Evolutionary conservation across 1,140 invertebrate genomes (phyloP).

Genomic region (Papilio aristodemus): DNA sequence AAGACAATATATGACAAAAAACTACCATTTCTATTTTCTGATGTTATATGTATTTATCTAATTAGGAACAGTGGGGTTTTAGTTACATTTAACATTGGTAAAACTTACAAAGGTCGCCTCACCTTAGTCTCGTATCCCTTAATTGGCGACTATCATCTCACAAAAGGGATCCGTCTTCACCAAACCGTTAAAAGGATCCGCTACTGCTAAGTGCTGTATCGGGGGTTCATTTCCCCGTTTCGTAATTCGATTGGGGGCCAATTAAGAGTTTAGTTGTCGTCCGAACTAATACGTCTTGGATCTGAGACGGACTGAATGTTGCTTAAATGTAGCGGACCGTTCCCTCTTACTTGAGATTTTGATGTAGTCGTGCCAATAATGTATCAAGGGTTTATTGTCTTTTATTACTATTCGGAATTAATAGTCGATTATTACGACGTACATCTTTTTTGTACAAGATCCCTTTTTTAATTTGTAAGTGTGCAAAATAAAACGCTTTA

Average conservation of each 20-base stretch:
- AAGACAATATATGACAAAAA: no score
- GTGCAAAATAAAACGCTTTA: no score
- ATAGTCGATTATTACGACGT: background rate
- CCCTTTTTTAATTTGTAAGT: no score
- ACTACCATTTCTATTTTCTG: background rate
- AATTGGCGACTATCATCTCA: slow-evolving; percentile 72
- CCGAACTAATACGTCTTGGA: slow-evolving; percentile 64
- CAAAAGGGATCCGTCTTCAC: slow-evolving; percentile 68
- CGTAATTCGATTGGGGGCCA: slow-evolving; percentile 75
- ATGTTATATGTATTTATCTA: background rate
- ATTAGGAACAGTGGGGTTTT: background rate
- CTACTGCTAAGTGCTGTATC: slow-evolving; percentile 71
- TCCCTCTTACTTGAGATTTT: slow-evolving; percentile 46
- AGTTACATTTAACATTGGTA: slow-evolving; percentile 8
- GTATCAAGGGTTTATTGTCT: background rate
- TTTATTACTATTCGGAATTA: background rate
- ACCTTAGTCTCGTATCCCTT: slow-evolving; percentile 50
- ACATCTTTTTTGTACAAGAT: no score
- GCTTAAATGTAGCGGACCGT: slow-evolving; percentile 45
- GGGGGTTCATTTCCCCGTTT: slow-evolving; percentile 74
- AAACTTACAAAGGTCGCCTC: slow-evolving; percentile 18
- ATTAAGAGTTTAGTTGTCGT: slow-evolving; percentile 76
- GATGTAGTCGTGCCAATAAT: slow-evolving; percentile 17
- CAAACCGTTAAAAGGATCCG: slow-evolving; percentile 78
- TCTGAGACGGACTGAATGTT: slow-evolving; percentile 56